A percentile compares a stretch with the other conserved stretches of the same genome.
Conservation (phyloP, 1,140 invertebrate species). For the Drosophila simulans region DNA sequence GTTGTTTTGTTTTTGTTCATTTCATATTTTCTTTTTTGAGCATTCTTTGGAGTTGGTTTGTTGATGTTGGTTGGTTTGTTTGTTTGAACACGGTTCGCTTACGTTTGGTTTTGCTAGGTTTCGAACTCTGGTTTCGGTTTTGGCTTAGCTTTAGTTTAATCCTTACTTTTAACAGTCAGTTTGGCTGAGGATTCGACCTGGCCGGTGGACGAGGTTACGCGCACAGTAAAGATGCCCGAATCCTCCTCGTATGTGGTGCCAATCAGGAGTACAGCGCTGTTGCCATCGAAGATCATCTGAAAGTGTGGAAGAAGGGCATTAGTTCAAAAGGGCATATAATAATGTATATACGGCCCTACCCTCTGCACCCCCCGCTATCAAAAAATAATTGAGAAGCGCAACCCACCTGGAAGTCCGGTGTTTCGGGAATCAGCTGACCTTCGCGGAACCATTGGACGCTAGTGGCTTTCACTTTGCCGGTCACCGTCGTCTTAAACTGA, state of each 20-base stretch:
- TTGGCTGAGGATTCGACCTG: constrained; percentile 96
- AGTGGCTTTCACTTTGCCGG: constrained; percentile 92
- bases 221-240: constrained; percentile 95
- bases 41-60: constrained; percentile 77
- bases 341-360: too few relatives aligned
- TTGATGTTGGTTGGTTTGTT: constrained; percentile 61
- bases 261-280: constrained; percentile 94
- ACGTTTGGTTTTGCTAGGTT: constrained; percentile 60
- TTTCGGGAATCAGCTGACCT: constrained; percentile 94
- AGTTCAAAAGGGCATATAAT: neutral
- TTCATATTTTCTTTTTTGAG: constrained; percentile 58
- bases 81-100: constrained; percentile 70
- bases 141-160: constrained; percentile 87
- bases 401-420: constrained; percentile 95
- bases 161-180: constrained; percentile 99
- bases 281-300: constrained; percentile 96
- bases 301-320: constrained; percentile 32
- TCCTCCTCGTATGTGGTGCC: constrained; percentile 97
- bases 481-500: constrained; percentile 93
- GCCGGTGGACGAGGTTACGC: constrained; percentile 94
- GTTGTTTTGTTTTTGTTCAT: constrained; percentile 45
- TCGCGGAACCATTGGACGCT: constrained; percentile 93
- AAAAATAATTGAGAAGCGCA: neutral
- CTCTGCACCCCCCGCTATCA: too few relatives aligned
- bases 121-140: constrained; percentile 75